Percentiles rank a stretch among this genome's conserved stretches.
phyloP scores from a whole-genome alignment of 1,140 invertebrate species.

The Meteorus sp. region DNA sequence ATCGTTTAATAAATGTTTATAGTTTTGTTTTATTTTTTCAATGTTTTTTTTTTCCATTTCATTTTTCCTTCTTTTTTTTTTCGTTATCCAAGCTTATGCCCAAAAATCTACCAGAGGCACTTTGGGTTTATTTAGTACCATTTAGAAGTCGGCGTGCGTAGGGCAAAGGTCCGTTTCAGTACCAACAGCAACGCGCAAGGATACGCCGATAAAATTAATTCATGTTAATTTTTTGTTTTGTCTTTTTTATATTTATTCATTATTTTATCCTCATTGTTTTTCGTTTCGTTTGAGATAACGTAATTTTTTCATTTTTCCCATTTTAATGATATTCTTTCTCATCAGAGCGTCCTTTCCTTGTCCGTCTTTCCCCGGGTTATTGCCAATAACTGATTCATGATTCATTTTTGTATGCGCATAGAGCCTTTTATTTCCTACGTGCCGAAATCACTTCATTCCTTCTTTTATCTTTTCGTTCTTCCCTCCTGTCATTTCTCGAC shows the following conservation, averaged over 20 bases:
- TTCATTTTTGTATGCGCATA: background rate
- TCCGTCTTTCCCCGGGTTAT: slow-evolving; percentile 23
- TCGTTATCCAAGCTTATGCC: slow-evolving; percentile 58
- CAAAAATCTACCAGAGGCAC: slow-evolving; percentile 61
- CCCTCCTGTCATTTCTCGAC: slow-evolving; percentile 31
- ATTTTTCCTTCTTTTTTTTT: slow-evolving; percentile 39
- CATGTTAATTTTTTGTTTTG: slow-evolving; percentile 24
- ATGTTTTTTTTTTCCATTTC: slow-evolving; percentile 29
- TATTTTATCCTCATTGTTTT: slow-evolving; percentile 21
- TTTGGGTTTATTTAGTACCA: slow-evolving; percentile 61
- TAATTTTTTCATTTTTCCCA: too few relatives aligned
- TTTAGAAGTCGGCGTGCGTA: slow-evolving; percentile 55
- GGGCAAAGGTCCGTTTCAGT: slow-evolving; percentile 39
- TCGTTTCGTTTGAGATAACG: background rate
- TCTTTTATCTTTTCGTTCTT: slow-evolving; percentile 21
- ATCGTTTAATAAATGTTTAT: slow-evolving; percentile 41
- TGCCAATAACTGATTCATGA: slow-evolving; percentile 1
- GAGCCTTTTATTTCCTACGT: slow-evolving; percentile 24
- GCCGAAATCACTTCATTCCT: slow-evolving; percentile 18
- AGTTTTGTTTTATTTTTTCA: too few relatives aligned
- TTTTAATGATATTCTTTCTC: too few relatives aligned
- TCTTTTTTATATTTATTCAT: slow-evolving; percentile 23
- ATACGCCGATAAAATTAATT: slow-evolving; percentile 2
- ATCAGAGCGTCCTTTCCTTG: too few relatives aligned
- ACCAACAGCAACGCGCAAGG: slow-evolving; percentile 2